These are phyloP conservation scores for Ryuthela nishihirai DNA, from an alignment of 2,888 invertebrate genomes.

Conservation along the genomic window DNA sequence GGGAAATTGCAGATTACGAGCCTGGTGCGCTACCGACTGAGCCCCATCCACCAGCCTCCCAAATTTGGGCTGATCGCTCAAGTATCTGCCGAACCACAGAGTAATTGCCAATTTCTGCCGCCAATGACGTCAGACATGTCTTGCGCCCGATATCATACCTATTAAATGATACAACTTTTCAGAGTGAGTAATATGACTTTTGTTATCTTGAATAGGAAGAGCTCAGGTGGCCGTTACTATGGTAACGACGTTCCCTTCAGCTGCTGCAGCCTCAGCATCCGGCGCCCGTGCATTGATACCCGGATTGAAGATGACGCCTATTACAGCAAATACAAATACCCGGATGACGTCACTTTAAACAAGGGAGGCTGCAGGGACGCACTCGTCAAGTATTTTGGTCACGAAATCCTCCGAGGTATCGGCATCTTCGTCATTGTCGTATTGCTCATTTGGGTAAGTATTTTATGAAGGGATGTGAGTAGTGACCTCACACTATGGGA, in stretches of 20 bases:
- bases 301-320: slow-evolving; percentile 16
- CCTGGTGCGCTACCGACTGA: no score
- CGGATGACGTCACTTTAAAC: slow-evolving; percentile 17
- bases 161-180: no score
- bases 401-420: slow-evolving; percentile 4
- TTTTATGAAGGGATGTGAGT: background rate
- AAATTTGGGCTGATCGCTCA: no score
- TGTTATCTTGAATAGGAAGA: no score
- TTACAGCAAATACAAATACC: slow-evolving; percentile 20
- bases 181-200: no score
- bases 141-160: no score
- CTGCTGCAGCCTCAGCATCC: slow-evolving; percentile 6
- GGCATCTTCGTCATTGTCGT: slow-evolving; percentile 7
- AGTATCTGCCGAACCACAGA: no score
- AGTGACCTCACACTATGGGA: no score
- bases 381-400: slow-evolving; percentile 3
- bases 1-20: no score
- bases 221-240: background rate
- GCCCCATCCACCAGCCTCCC: no score
- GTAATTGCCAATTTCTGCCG: no score
- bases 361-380: slow-evolving; percentile 9
- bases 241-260: slow-evolving; percentile 30
- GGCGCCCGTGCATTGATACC: slow-evolving; percentile 19
- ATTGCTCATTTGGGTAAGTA: slow-evolving; percentile 12
- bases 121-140: no score